Base-by-base conservation (phyloP, 2,113 vertebrate species). In the Ammospiza nelsoni region DNA sequence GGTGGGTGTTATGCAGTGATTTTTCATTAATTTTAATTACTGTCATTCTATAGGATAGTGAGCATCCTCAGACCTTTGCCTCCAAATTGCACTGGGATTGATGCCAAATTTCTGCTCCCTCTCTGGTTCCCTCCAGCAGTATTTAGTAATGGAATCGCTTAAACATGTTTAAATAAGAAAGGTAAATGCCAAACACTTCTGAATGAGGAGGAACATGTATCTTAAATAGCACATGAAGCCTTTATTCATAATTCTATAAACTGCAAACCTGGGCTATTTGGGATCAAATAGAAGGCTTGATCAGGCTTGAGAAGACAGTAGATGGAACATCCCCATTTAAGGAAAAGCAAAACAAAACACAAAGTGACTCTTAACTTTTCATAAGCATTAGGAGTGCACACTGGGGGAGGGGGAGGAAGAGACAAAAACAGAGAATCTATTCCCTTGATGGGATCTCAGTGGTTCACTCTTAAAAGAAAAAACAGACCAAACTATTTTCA, bases 11-110 rank as follows among this genome's bases (percentile, higher is more conserved):
- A 84, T 41, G 90, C 84, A 87, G 91, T 61, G 94, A 97, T 93
- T 97, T 97, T 97, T 97, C 97, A 97, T 97, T 97, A 97, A 95
- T 97, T 97, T 97, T 97, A 97, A 97, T 97, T 95, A 90, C 96
- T 96, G 92, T 97, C 96, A 95, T 97, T 96, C 94, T 97, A 66
- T 92, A 95, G 92, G 89, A 87, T 92, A 97, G 96, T 23, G 90
- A 97, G 94, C 94, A 97, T 96, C 95, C 95, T 97, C 66, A 95
- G 95, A 55, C 95, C 93, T 94, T 93, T 2, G 4, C 91, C 92
- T 97, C 95, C 84, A 97, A 96, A 96, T 95, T 95, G 81, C 92
- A 89, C 93, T 96, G 96, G 96, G 97, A 97, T 54, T 85, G 61
- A 10, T 91, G 96, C 97, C 97, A 97, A 90, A 72, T 96, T 92